Evolutionary conservation across 1,140 invertebrate genomes (phyloP), one percentile per base, ranked within the genome.

Genomic region (Diabrotica virgifera): DNA sequence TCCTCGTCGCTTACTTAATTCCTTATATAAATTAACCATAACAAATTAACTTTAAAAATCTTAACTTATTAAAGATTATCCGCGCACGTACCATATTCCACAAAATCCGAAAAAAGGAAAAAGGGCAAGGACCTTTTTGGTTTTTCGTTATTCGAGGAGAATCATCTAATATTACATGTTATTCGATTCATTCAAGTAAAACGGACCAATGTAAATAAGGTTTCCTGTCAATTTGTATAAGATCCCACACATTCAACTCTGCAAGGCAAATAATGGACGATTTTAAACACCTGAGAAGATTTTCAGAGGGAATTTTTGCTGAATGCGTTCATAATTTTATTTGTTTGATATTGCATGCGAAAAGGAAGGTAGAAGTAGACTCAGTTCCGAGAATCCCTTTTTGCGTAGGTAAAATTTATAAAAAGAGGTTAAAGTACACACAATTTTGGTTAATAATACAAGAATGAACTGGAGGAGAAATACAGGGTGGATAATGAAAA

Each of bases 161-260:
- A 62, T 54, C 60, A 62, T 62, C 60, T 62, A 62, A 62, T 46
- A 62, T 62, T 62, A 62, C 60, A 62, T 62, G 60, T 62, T 62
- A 60, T 62, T 62, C 60, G 60, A 62, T 54, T 62, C 60, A 62
- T 62, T 62, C 60, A 62, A 62, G 51, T 62, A 62, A 54, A 54
- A 54, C 51, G 60, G 60, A 54, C 60, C 60, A 53, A 62, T 62
- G 60, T 62, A 62, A 62, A 62, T 62, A 62, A 62, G 36, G 60
- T 62, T 62, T 62, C 60, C 60, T 62, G 60, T 62, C 60, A 54
- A 62, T 62, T 62, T 62, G 60, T 62, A 54, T 62, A 62, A 62
- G 52, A 62, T 62, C 60, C 60, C 60, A 62, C 60, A 62, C 60
- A 62, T 62, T 62, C 60, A 62, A 62, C 60, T 62, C 38, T 35